Percentiles rank a stretch among this genome's conserved stretches.
Evolutionary conservation across 2,797 vertebrate species (phyloP).

Genomic region (Pangasius sanitwongsei): DNA sequence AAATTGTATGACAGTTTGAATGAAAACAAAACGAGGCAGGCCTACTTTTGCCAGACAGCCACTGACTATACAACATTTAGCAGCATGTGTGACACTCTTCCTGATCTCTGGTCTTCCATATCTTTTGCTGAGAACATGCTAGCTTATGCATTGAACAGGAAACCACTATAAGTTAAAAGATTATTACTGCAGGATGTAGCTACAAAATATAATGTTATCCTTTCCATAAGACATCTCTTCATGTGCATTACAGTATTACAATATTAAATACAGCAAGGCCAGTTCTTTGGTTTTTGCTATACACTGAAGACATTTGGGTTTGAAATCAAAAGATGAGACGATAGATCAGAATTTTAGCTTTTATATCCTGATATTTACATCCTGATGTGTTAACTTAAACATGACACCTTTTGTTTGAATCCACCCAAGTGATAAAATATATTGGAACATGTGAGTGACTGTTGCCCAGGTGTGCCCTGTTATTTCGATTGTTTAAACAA

Average conservation of each 20-base stretch:
- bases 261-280: background rate
- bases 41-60: background rate
- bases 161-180: background rate
- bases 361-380: background rate
- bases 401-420: background rate
- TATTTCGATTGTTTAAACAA: background rate
- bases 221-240: background rate
- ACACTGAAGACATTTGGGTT: background rate
- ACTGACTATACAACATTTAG: background rate
- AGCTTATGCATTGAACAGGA: background rate
- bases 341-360: background rate
- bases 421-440: background rate
- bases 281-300: background rate
- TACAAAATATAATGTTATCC: slow-evolving; percentile 5
- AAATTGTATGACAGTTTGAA: background rate
- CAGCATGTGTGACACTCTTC: background rate
- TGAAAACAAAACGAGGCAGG: background rate
- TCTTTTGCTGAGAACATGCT: background rate
- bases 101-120: background rate
- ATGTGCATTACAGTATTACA: background rate
- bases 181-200: background rate
- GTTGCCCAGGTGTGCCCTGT: background rate
- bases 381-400: background rate
- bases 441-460: background rate
- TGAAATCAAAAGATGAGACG: background rate